Evolutionary conservation across 1,140 invertebrate species (phyloP), one percentile per base, ranked within the genome.

Genomic region (Drosophila ercepeae): DNA sequence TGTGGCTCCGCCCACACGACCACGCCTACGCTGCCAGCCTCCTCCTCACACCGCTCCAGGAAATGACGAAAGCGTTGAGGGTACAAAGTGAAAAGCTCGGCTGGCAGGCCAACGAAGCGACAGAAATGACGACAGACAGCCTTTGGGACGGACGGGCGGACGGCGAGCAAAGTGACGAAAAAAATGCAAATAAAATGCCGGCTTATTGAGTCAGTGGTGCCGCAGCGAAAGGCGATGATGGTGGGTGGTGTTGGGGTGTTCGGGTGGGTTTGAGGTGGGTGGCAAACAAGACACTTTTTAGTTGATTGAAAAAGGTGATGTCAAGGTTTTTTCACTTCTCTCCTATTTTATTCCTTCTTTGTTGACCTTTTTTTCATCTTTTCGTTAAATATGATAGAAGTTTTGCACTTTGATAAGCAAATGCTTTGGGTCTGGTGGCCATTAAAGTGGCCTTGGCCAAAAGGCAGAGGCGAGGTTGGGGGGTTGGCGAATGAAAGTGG

Each of bases 141-240:
- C 49, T 55, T 23, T 32, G 60, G 55, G 71, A 75, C 71, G 19
- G 52, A 73, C 49, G 32, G 52, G 65, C 69, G 18, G 51, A 72
- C 48, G 44, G 13, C 45, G 58, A 51, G 39, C 61, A 32, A 73
- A 86, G 82, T 88, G 77, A 78, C 69, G 60, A 88, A 86, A 86
- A 72, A 77, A 88, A 88, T 78, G 77, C 82, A 88, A 88, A 88
- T 89, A 88, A 88, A 88, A 88, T 78, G 78, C 74, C 82, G 57
- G 82, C 83, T 88, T 88, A 88, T 88, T 88, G 70, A 88, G 81
- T 81, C 71, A 34, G 58, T 46, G 46, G 46, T 67, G 63, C 21
- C 52, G 19, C 11, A 58, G 19, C 11, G 57, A 25, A 53, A 19
- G n/a, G 41, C 14, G 9, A 9, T 39, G 6, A 13, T 5, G 7